Base-by-base conservation (phyloP, 2,888 invertebrate genomes). In the Hetaerina titia region DNA sequence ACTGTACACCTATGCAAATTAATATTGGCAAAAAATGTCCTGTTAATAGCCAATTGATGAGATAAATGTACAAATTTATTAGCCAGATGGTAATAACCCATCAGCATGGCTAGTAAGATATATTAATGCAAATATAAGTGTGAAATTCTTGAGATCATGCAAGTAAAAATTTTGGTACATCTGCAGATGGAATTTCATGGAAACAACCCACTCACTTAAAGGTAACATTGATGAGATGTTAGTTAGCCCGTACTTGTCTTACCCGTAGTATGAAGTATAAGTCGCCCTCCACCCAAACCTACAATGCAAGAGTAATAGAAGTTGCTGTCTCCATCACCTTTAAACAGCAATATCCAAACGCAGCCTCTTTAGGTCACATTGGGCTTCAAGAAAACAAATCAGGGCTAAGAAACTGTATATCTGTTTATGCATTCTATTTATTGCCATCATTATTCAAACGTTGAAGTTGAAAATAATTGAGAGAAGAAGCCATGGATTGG, bases 211-310 rank as follows among this genome's bases (percentile, higher is more conserved):
- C 45, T 11, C 17, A 45, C 13, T 64, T 69, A 15, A 45, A 69
- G 17, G 22, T 4, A n/a, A 74, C 11, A n/a, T 19, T 5, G 4
- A 74, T 22, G 56, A 63, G 7, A 56, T 19, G 69, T 56, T 69
- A 64, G 56, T n/a, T 64, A 9, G 92, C 57, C 92, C 64, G 22
- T 56, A 69, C 56, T 90, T 9, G n/a, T 92, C 92, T 92, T 92
- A 92, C 92, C 92, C 92, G 56, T 56, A 92, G 69, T 31, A 69
- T 45, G 92, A 92, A 22, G 92, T 56, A 69, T 92, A 92, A 92
- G 69, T 69, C 45, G 92, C 92, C 92, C 92, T 92, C 92, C 92
- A 92, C 92, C 92, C 92, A 92, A 92, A 92, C 92, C 92, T 92
- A 92, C 56, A 92, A 92, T 92, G 92, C 92, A 92, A 92, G 92